phyloP scores from a whole-genome alignment of 2,888 invertebrate genomes.

The Conistra vaccinii region DNA sequence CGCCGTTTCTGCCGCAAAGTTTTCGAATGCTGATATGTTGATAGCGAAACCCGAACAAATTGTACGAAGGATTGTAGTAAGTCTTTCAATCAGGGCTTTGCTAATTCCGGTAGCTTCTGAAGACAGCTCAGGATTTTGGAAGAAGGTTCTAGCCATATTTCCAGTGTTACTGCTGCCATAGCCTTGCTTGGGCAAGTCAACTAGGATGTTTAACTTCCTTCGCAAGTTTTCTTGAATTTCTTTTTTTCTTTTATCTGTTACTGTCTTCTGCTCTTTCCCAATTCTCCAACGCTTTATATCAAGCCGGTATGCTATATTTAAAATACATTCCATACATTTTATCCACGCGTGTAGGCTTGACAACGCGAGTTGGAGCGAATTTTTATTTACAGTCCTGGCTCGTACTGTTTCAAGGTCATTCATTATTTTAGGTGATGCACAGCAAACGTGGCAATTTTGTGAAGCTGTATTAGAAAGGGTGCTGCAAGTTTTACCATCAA shows the following conservation, averaged over 20 bases:
- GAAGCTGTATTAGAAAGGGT: too few species aligned
- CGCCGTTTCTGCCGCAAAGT: not conserved
- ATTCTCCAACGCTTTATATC: not conserved
- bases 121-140: not conserved
- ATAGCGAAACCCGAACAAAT: not conserved
- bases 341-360: too few species aligned
- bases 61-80: not conserved
- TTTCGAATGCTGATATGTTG: not conserved
- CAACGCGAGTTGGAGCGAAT: too few species aligned
- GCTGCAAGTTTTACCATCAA: too few species aligned
- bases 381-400: too few species aligned
- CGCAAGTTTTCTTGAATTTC: not conserved
- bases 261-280: not conserved
- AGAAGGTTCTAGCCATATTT: not conserved
- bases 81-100: not conserved
- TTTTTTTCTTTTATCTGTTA: not conserved
- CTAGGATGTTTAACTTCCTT: too few species aligned
- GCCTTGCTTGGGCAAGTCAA: too few species aligned
- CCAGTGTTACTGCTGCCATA: not conserved
- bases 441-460: too few species aligned
- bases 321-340: too few species aligned
- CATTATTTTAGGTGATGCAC: too few species aligned
- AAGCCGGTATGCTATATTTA: not conserved
- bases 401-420: too few species aligned
- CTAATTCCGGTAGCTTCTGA: not conserved